Conservation (phyloP, 2,888 invertebrate species). For the Diachrysia chrysitis region DNA sequence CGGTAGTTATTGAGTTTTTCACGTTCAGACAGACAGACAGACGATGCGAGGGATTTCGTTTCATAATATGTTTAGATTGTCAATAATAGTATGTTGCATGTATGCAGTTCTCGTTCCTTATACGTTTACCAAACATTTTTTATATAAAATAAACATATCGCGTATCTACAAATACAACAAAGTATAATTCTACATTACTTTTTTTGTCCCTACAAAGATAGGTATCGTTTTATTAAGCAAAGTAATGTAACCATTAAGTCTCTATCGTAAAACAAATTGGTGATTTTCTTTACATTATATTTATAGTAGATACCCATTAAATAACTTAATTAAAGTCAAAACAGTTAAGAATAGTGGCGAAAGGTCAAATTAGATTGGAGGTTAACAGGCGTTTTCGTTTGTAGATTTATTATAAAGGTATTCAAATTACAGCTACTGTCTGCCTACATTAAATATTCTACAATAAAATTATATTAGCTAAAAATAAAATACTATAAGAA, state of each 20-base stretch:
- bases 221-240: too few species aligned
- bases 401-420: neutral
- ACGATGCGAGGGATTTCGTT: too few species aligned
- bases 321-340: neutral
- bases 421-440: neutral
- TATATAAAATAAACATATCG: too few species aligned
- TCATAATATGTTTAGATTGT: too few species aligned
- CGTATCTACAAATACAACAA: too few species aligned
- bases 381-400: neutral
- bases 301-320: conserved; percentile 7
- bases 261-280: conserved; percentile 28
- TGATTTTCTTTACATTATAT: conserved; percentile 25
- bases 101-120: too few species aligned
- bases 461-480: neutral
- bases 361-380: conserved; percentile 3
- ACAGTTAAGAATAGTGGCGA: neutral
- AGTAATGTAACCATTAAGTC: conserved; percentile 30
- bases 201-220: too few species aligned
- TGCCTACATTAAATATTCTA: neutral
- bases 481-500: neutral
- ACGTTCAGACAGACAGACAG: too few species aligned
- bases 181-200: too few species aligned
- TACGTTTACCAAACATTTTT: too few species aligned
- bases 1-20: too few species aligned
- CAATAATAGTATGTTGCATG: too few species aligned